Evolutionary conservation across 2,888 invertebrate species (phyloP), one percentile per base, ranked within the genome.

Genomic region (Urechis unicinctus): DNA sequence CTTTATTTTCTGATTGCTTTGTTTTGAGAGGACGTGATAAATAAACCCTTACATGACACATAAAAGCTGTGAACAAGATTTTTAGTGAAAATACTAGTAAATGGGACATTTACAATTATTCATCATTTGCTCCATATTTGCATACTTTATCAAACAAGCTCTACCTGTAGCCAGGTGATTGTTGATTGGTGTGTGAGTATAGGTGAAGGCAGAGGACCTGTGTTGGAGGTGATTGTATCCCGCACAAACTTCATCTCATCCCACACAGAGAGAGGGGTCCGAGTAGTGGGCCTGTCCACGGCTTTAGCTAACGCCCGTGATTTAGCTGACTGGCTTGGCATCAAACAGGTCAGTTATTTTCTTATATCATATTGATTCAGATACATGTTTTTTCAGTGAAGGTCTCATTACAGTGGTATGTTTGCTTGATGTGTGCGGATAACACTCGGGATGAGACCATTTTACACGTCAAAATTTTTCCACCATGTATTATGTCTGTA

Each of bases 301-400:
- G 97, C 98, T 0, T 81, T 99, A 61, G 97, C 98, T 0, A 99
- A 99, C 80, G 96, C 98, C 1, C 86, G 88, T 46, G 98, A 98
- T 78, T 82, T 98, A 29, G 97, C 93, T 13, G 90, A 91, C 76
- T 99, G 98, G 98, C 81, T 98, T 25, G 89, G 88, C 50, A 96
- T 98, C 41, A 71, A 70, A 61, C 69, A 74, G 69, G 78, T 78
- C 57, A 52, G 60, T 29, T 5, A 6, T 3, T 43, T 21, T 22
- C 45, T 9, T 24, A 6, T 47, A 52, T 17, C 21, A 46, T 25
- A 25, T 52, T 52, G 13, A 6, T 17, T 42, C 6, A 13, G 6
- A 43, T 41, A n/a, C n/a, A n/a, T 36, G 36, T 36, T 36, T 36
- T 36, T 36, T 36, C n/a, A n/a, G n/a, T n/a, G n/a, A n/a, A n/a